phyloP scores from a whole-genome alignment of 2,888 invertebrate species.

The Spatulosminthurus flaviceps region DNA sequence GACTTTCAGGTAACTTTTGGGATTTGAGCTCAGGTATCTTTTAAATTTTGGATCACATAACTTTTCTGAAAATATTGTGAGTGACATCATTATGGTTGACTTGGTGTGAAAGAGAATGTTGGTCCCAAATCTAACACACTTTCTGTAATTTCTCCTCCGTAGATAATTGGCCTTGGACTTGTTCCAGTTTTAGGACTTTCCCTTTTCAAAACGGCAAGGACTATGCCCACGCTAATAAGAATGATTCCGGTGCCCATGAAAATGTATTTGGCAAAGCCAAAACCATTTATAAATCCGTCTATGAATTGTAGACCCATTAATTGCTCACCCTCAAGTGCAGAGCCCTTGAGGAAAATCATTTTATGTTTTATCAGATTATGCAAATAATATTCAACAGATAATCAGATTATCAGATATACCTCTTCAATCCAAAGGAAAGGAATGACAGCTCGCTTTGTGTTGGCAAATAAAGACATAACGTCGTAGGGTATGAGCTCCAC shows the following conservation, averaged over 20 bases:
- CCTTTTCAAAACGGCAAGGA: background rate
- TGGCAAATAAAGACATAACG: conserved; percentile 52
- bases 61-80: no score
- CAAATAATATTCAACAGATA: no score
- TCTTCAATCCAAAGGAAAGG: conserved; percentile 52
- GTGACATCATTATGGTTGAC: no score
- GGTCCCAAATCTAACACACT: background rate
- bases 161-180: background rate
- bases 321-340: background rate
- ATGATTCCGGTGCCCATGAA: background rate
- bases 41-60: no score
- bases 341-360: background rate
- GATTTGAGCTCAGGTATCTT: no score
- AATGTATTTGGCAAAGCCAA: conserved; percentile 10
- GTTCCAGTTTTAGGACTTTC: background rate
- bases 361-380: background rate
- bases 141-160: background rate
- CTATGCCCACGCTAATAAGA: background rate
- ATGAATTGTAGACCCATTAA: conserved; percentile 10
- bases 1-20: no score
- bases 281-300: conserved; percentile 9
- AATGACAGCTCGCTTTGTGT: conserved; percentile 43
- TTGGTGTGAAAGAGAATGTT: background rate
- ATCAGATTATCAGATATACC: background rate
- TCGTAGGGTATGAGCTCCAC: conserved; percentile 51